Evolutionary conservation across 2,888 invertebrate species (phyloP).

Genomic region (Hermaeophaga mercurialis): DNA sequence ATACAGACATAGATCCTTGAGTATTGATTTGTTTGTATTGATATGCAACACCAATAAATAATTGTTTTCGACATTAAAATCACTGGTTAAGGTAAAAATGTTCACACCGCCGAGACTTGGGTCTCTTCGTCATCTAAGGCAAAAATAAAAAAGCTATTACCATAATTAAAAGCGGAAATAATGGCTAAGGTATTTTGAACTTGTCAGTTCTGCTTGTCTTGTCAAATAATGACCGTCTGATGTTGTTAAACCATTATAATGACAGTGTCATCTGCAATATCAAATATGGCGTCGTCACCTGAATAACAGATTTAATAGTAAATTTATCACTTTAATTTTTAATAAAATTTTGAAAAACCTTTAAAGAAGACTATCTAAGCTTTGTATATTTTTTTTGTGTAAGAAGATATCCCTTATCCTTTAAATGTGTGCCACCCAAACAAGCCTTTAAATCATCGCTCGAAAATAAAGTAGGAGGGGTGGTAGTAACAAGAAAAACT

Average conservation of each 20-base stretch:
- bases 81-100: constrained; percentile 43
- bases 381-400: too few relatives aligned
- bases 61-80: constrained; percentile 35
- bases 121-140: constrained; percentile 69
- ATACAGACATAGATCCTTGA: constrained; percentile 45
- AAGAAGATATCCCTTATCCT: too few relatives aligned
- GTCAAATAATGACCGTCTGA: constrained; percentile 25
- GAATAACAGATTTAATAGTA: constrained; percentile 34
- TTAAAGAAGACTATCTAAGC: too few relatives aligned
- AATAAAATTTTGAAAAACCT: too few relatives aligned
- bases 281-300: constrained; percentile 43
- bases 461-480: too few relatives aligned
- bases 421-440: too few relatives aligned
- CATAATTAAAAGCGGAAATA: constrained; percentile 9
- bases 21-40: constrained; percentile 39
- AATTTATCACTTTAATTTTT: too few relatives aligned
- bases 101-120: constrained; percentile 67
- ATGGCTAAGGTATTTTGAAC: constrained; percentile 30
- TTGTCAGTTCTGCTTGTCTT: constrained; percentile 34
- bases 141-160: constrained; percentile 42
- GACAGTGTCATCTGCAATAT: constrained; percentile 53
- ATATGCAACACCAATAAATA: constrained; percentile 44
- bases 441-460: too few relatives aligned
- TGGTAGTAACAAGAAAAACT: too few relatives aligned
- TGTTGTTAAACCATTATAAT: constrained; percentile 53